Evolutionary conservation across 92 coral and sea anemone species (phyloP).

Genomic region (Phymanthus crucifer): DNA sequence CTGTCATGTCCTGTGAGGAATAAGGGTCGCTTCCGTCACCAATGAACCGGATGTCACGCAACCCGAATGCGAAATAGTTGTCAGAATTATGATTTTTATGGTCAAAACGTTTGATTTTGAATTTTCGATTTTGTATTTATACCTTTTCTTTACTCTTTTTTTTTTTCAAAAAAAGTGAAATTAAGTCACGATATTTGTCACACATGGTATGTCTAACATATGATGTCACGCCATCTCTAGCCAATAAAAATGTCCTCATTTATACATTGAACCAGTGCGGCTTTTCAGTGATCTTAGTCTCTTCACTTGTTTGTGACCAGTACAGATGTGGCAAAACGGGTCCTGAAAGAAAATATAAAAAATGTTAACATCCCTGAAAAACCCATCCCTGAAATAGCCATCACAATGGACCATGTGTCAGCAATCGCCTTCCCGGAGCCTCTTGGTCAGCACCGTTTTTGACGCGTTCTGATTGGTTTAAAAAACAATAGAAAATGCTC

Average conservation of each 20-base stretch:
- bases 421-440: too few species aligned
- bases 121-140: too few species aligned
- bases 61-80: not conserved
- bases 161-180: too few species aligned
- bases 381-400: too few species aligned
- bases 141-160: too few species aligned
- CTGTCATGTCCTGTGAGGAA: not conserved
- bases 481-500: too few species aligned
- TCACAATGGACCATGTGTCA: too few species aligned
- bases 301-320: slow-evolving; percentile 88
- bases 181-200: not conserved
- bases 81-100: too few species aligned
- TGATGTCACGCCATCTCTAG: not conserved
- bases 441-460: too few species aligned
- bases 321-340: slow-evolving; percentile 93
- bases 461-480: too few species aligned
- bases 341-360: slow-evolving; percentile 48
- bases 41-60: not conserved
- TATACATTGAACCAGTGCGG: slow-evolving; percentile 45
- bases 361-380: not conserved
- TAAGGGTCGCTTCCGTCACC: not conserved
- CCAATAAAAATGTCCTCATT: slow-evolving; percentile 13
- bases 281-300: slow-evolving; percentile 61
- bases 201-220: not conserved
- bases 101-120: too few species aligned